Evolutionary conservation across 1,140 invertebrate species (phyloP).

Genomic region (Geopemphigus sp.): DNA sequence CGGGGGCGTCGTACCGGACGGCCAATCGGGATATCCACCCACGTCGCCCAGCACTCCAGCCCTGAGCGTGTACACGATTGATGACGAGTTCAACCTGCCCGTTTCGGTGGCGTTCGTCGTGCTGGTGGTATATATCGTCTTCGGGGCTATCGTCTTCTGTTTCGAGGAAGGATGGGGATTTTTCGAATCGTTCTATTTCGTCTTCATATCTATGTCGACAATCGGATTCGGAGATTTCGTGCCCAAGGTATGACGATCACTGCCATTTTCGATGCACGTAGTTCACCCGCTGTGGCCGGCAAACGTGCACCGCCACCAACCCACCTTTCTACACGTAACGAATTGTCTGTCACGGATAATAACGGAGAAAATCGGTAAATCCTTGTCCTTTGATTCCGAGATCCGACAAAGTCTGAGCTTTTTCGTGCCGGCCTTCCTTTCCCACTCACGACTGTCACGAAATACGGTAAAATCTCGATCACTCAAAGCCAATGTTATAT

Average conservation of each 20-base stretch:
- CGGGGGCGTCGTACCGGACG: constrained; percentile 58
- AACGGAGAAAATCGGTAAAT: too few species aligned
- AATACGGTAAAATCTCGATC: too few species aligned
- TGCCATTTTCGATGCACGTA: too few species aligned
- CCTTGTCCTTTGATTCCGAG: too few species aligned
- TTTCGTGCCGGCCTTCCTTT: too few species aligned
- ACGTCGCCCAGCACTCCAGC: constrained; percentile 65
- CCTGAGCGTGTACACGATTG: constrained; percentile 69
- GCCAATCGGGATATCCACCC: constrained; percentile 19
- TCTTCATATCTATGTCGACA: constrained; percentile 91
- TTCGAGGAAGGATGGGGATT: constrained; percentile 79
- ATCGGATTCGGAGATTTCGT: constrained; percentile 89
- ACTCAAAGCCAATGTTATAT: too few species aligned
- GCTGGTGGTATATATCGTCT: constrained; percentile 78
- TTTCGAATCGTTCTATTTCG: constrained; percentile 89
- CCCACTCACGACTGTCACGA: too few species aligned
- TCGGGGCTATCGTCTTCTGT: constrained; percentile 76
- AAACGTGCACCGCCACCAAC: too few species aligned
- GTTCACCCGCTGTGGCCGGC: too few species aligned
- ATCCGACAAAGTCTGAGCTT: too few species aligned
- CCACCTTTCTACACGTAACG: too few species aligned
- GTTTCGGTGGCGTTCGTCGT: constrained; percentile 81
- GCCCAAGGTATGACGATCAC: constrained; percentile 63
- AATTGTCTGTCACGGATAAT: too few species aligned
- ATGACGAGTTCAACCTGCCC: constrained; percentile 91